Base-by-base conservation (phyloP, 1,140 invertebrate species). In the Drosophila kikkawai region DNA sequence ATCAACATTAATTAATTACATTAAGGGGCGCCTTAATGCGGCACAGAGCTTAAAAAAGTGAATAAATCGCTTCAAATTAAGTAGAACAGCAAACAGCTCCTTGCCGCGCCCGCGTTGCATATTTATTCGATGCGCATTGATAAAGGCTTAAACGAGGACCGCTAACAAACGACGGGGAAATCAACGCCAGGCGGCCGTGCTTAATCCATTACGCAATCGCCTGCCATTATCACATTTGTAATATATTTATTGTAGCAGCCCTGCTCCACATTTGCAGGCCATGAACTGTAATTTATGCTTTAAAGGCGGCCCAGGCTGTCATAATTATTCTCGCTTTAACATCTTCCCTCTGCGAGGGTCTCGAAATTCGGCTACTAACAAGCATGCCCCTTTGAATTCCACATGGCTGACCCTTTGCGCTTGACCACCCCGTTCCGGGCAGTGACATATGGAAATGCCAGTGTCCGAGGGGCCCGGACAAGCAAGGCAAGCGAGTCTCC, bases 121-220 rank as follows among this genome's bases (percentile, higher is more conserved):
- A 70, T 45, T 51, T 56, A 42, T 56, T 67, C 45, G 63, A 70
- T 58, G 68, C 61, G 59, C 81, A 79, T 90, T 85, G 85, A 90
- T 88, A 90, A 90, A 79, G 75, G 81, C 68, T 88, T 90, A 84
- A 88, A 69, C 68, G 29, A 13, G 56, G 17, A 26, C 82, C 80
- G 80, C 64, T 59, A 70, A 75, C 69, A 75, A 78, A 78, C 58
- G 73, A 69, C 71, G 75, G 56, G 63, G 81, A 42, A 69, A 67
- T 58, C 58, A 37, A 26, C 75, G 50, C 19, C 42, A 26, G 56
- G 34, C 55, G 56, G 34, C 55, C 37, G 60, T n/a, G 41, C 48
- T 82, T 90, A 88, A 88, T 88, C 85, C 81, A 70, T 90, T 85
- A 85, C 79, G 81, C 85, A 81, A 88, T 81, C 75, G 70, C 64